phyloP scores from a whole-genome alignment of 1,140 invertebrate species.

The Neuroterus valhalla region DNA sequence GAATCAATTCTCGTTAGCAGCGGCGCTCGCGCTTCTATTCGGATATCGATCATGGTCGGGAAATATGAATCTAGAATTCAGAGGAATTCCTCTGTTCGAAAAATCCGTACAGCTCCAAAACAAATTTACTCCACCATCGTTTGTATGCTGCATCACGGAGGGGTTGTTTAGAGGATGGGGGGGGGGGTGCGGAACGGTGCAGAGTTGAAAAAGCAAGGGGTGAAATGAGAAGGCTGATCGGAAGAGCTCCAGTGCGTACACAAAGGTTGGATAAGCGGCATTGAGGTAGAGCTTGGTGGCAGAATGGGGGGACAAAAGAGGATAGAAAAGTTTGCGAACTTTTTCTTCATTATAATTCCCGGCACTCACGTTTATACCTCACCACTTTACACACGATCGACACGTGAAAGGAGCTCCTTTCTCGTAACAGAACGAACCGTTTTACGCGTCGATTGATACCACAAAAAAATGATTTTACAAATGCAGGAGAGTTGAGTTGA shows the following conservation, averaged over 20 bases:
- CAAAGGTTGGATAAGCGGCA: slow-evolving; percentile 13
- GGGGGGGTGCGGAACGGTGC: background rate
- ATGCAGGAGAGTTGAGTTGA: background rate
- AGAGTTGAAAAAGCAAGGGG: slow-evolving; percentile 5
- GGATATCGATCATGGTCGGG: slow-evolving; percentile 5
- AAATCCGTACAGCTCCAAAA: slow-evolving; percentile 12
- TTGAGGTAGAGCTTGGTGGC: background rate
- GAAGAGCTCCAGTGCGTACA: background rate
- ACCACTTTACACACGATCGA: slow-evolving; percentile 14
- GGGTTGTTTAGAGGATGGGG: background rate
- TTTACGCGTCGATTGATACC: background rate
- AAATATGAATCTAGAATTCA: slow-evolving; percentile 6
- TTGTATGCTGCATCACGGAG: slow-evolving; percentile 16
- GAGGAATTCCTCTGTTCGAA: slow-evolving; percentile 3
- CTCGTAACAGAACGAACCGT: background rate
- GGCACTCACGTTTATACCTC: background rate
- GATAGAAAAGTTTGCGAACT: slow-evolving; percentile 16
- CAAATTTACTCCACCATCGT: slow-evolving; percentile 19
- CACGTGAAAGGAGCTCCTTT: slow-evolving; percentile 1
- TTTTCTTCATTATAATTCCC: slow-evolving; percentile 16
- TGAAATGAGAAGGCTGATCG: background rate
- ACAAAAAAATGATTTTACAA: background rate
- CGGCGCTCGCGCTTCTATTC: background rate
- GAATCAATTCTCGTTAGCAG: slow-evolving; percentile 10
- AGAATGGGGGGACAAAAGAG: background rate